Percentiles rank a stretch among this genome's conserved stretches.
These are phyloP conservation scores for Euclidia mi DNA, from an alignment of 2,888 invertebrate genomes.

Conservation along the genomic window DNA sequence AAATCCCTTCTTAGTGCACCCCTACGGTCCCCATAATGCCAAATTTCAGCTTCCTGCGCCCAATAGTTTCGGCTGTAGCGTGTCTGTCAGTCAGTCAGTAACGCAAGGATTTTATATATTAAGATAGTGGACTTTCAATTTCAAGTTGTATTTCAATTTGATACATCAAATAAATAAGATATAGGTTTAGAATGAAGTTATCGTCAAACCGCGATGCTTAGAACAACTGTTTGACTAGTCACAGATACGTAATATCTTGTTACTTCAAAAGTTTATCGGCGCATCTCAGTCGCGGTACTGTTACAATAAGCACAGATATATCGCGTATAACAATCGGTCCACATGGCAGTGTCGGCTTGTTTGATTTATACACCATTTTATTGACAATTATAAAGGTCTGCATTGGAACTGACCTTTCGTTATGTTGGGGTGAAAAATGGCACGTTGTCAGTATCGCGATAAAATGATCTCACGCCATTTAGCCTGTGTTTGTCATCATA, in stretches of 20 bases:
- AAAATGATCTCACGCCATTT: slow-evolving; percentile 64
- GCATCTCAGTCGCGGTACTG: neutral
- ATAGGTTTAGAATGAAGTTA: no score
- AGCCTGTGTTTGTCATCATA: slow-evolving; percentile 65
- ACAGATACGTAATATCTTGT: no score
- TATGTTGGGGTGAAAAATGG: slow-evolving; percentile 81
- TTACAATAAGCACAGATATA: slow-evolving; percentile 1
- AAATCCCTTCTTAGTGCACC: no score
- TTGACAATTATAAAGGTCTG: slow-evolving; percentile 86
- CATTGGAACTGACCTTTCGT: slow-evolving; percentile 81
- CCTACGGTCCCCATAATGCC: no score
- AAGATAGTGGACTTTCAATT: neutral
- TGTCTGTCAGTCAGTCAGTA: no score
- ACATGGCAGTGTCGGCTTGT: slow-evolving; percentile 57
- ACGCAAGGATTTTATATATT: no score
- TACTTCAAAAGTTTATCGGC: neutral
- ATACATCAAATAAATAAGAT: no score
- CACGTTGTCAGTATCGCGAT: slow-evolving; percentile 57
- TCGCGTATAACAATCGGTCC: slow-evolving; percentile 42
- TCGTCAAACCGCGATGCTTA: no score
- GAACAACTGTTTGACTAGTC: no score
- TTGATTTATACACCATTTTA: slow-evolving; percentile 79
- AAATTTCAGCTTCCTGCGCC: no score
- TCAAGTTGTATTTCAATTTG: no score
- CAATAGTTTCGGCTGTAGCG: no score